Percentiles rank a stretch among this genome's conserved stretches.
Conservation (phyloP, 2,888 invertebrate species). For the Auanema freiburgensis region DNA sequence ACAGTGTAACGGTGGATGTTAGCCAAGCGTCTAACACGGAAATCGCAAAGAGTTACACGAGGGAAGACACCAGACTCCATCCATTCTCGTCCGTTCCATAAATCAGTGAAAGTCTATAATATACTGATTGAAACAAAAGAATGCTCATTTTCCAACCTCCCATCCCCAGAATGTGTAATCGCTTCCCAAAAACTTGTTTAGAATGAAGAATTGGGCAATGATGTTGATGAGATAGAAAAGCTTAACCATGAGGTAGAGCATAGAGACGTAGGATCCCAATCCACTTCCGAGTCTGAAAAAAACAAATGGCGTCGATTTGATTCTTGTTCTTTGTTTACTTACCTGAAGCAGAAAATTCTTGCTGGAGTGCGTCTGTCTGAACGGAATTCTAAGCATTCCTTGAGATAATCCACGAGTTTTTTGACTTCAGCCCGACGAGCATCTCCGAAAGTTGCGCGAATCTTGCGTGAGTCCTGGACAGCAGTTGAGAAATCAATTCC, state of each 20-base stretch:
- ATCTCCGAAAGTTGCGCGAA: slow-evolving; percentile 35
- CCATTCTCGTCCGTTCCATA: slow-evolving; percentile 62
- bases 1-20: slow-evolving; percentile 63
- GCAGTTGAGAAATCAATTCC: slow-evolving; percentile 54
- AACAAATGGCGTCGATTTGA: neutral
- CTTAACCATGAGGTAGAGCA: slow-evolving; percentile 58
- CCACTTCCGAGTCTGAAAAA: slow-evolving; percentile 28
- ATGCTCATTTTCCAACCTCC: slow-evolving; percentile 36
- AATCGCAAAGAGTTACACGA: slow-evolving; percentile 57
- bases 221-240: slow-evolving; percentile 60
- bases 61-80: slow-evolving; percentile 64
- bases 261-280: slow-evolving; percentile 47
- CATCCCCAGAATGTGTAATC: slow-evolving; percentile 63
- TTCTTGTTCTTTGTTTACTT: neutral
- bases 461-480: slow-evolving; percentile 50
- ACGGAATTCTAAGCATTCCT: slow-evolving; percentile 52
- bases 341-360: slow-evolving; percentile 32
- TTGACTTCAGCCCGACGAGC: slow-evolving; percentile 42
- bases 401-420: slow-evolving; percentile 53
- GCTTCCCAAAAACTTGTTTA: slow-evolving; percentile 64
- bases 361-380: slow-evolving; percentile 29
- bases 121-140: neutral
- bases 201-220: slow-evolving; percentile 60
- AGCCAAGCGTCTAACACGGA: slow-evolving; percentile 65
- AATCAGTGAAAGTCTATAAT: slow-evolving; percentile 51